phyloP scores from a whole-genome alignment of 2,797 vertebrate species.

The Salmo trutta region DNA sequence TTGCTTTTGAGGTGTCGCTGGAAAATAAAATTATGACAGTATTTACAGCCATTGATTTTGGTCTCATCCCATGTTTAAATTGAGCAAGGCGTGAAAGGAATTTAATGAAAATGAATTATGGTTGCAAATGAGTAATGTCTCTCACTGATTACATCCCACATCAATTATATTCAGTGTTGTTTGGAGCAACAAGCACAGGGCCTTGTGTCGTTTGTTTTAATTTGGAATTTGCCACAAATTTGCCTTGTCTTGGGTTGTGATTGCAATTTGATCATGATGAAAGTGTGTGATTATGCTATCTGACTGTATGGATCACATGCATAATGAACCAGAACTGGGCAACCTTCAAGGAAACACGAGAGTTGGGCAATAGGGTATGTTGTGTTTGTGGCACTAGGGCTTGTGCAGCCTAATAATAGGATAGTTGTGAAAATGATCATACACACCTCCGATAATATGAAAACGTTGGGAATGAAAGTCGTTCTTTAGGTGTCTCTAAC shows the following conservation, averaged over 20 bases:
- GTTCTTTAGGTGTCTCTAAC: too few species aligned
- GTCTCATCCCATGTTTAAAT: slow-evolving; percentile 24
- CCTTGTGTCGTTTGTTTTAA: slow-evolving; percentile 41
- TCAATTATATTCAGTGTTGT: slow-evolving; percentile 38
- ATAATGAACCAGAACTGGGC: slow-evolving; percentile 32
- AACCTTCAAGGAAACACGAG: slow-evolving; percentile 13
- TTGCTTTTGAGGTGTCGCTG: not conserved
- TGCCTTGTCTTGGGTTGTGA: slow-evolving; percentile 28
- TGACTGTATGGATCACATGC: slow-evolving; percentile 38
- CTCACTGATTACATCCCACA: slow-evolving; percentile 43
- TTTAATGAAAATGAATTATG: slow-evolving; percentile 21
- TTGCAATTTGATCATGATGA: slow-evolving; percentile 46
- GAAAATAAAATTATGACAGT: slow-evolving; percentile 22
- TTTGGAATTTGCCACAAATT: slow-evolving; percentile 33
- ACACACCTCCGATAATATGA: too few species aligned
- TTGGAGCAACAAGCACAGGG: slow-evolving; percentile 22
- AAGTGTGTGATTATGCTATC: slow-evolving; percentile 42
- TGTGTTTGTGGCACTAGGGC: not conserved
- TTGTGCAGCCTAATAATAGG: not conserved
- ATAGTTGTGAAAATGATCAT: not conserved
- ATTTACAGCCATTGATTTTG: slow-evolving; percentile 29
- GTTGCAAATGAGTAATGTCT: slow-evolving; percentile 41
- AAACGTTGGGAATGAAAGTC: too few species aligned
- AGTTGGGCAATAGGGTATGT: not conserved
- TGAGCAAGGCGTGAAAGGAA: slow-evolving; percentile 25